Conservation (phyloP, 2,113 vertebrate genomes). For the Salvelinus alpinus region DNA sequence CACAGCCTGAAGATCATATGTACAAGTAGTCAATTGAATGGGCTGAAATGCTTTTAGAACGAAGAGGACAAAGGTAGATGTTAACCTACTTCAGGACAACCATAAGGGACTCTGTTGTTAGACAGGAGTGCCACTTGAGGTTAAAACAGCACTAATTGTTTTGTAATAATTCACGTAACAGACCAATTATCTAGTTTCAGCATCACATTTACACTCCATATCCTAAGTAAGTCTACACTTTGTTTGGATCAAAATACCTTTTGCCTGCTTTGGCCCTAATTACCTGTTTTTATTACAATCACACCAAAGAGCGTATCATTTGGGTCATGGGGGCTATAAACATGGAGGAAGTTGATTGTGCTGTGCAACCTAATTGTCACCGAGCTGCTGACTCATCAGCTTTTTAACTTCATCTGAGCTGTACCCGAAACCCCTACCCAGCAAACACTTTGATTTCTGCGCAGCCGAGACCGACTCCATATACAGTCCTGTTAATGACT, state of each 20-base stretch:
- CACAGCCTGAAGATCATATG: slow-evolving; percentile 46
- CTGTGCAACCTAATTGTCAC: slow-evolving; percentile 29
- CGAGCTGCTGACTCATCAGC: slow-evolving; percentile 8
- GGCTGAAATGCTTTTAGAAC: slow-evolving; percentile 33
- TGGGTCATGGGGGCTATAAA: slow-evolving; percentile 46
- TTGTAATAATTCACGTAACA: slow-evolving; percentile 44
- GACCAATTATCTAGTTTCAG: slow-evolving; percentile 59
- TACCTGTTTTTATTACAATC: slow-evolving; percentile 31
- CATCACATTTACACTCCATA: slow-evolving; percentile 37
- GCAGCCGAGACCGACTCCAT: neutral
- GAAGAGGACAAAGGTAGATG: slow-evolving; percentile 32
- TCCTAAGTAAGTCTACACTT: slow-evolving; percentile 20
- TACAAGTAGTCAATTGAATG: neutral
- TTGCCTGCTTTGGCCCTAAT: slow-evolving; percentile 41
- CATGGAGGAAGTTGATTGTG: slow-evolving; percentile 43
- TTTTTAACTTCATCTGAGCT: neutral
- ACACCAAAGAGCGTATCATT: slow-evolving; percentile 53
- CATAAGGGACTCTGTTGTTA: slow-evolving; percentile 11
- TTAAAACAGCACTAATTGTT: slow-evolving; percentile 55
- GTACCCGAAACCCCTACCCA: slow-evolving; percentile 1
- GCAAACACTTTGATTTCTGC: neutral
- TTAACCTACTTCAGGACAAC: slow-evolving; percentile 22
- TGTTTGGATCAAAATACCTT: slow-evolving; percentile 14
- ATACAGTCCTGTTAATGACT: neutral
- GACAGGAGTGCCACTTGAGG: slow-evolving; percentile 53